Evolutionary conservation across 2,797 vertebrate genomes (phyloP).

Genomic region (Acrocephalus scirpaceus): DNA sequence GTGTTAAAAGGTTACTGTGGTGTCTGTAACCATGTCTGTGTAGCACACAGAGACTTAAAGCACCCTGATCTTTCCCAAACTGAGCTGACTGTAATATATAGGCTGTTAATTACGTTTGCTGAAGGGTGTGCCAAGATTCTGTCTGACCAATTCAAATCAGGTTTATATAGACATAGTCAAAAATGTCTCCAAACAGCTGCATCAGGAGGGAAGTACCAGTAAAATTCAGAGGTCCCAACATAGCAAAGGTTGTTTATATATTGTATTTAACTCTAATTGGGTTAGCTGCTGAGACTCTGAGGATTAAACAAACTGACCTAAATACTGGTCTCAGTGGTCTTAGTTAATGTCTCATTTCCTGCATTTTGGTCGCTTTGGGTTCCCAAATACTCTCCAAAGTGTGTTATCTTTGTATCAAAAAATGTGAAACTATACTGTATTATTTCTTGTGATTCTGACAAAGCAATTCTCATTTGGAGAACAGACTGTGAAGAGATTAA

Average conservation of each 20-base stretch:
- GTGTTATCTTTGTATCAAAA: background rate
- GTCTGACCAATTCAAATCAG: conserved; percentile 4
- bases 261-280: conserved; percentile 36
- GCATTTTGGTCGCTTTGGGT: background rate
- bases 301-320: conserved; percentile 61
- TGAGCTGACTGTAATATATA: conserved; percentile 2
- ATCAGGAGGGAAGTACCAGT: background rate
- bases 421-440: background rate
- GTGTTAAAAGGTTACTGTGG: conserved; percentile 60
- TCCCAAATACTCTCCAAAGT: background rate
- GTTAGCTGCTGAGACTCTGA: conserved; percentile 48
- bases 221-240: background rate
- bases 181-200: background rate
- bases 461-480: background rate
- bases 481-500: background rate
- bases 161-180: background rate
- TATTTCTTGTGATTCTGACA: background rate
- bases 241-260: conserved; percentile 53
- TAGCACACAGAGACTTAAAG: conserved; percentile 57
- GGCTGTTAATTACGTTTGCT: conserved; percentile 51
- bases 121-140: background rate
- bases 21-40: conserved; percentile 35
- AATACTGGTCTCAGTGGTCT: conserved; percentile 40
- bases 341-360: conserved; percentile 1
- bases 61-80: conserved; percentile 67